These are phyloP conservation scores for Drosophila nikananu DNA, from an alignment of 1,140 invertebrate genomes.

Conservation along the genomic window DNA sequence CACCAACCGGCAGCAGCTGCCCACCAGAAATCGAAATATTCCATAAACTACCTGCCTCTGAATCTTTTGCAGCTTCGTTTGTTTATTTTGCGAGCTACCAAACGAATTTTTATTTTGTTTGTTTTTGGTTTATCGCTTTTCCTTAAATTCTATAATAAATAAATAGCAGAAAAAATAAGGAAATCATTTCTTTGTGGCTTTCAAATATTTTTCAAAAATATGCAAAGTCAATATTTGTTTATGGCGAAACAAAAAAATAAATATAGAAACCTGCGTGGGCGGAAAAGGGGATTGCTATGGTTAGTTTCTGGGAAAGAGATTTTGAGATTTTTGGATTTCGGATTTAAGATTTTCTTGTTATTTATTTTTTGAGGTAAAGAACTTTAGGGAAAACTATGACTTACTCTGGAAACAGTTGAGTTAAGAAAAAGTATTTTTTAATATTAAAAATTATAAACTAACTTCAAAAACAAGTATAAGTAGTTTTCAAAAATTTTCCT, in stretches of 20 bases:
- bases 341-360: too few species aligned
- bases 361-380: neutral
- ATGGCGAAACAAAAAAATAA: constrained; percentile 9
- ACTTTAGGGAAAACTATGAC: neutral
- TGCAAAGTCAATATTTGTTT: constrained; percentile 66
- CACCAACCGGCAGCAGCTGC: constrained; percentile 46
- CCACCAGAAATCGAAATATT: constrained; percentile 18
- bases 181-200: constrained; percentile 12
- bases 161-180: constrained; percentile 30
- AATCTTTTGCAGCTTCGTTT: constrained; percentile 34
- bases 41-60: constrained; percentile 33
- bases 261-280: constrained; percentile 18
- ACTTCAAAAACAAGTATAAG: too few species aligned
- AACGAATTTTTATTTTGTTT: constrained; percentile 58
- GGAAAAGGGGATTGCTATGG: constrained; percentile 8
- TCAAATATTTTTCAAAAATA: constrained; percentile 68
- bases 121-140: constrained; percentile 52
- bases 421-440: neutral
- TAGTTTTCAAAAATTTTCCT: too few species aligned
- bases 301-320: constrained; percentile 21
- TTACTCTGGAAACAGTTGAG: neutral
- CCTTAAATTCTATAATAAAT: constrained; percentile 49
- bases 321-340: neutral
- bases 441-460: too few species aligned
- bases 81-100: constrained; percentile 53